Base-by-base conservation (phyloP, 2,113 vertebrate species). In the Reinhardtius hippoglossoides region DNA sequence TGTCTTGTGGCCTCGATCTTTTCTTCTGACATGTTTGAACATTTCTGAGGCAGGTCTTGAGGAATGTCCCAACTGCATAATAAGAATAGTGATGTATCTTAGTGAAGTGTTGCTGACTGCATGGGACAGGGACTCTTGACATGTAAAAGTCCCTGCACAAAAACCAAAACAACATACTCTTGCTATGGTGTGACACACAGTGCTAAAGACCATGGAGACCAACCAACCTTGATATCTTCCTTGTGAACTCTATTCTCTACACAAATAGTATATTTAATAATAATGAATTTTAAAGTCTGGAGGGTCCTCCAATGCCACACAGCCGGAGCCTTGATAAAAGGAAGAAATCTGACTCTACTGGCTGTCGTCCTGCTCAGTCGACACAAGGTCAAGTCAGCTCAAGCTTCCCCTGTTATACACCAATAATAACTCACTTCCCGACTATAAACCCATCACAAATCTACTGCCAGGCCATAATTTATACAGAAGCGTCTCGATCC, bases 401-500 rank as follows among this genome's bases (percentile, higher is more conserved):
- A 85, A 40, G n/a, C 74, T 70, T 84, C 69, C 54, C 70, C 71
- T 76, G 80, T 77, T 81, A 82, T 66, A 84, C 73, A 86, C 82
- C 60, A 52, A 80, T 71, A 84, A 84, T 83, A 89, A 87, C 83
- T 86, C 72, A 76, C 78, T 87, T 88, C 78, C 78, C 56, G 57
- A 56, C 72, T 65, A 67, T 91, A 90, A 89, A 89, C 46, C 70
- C 69, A 78, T 86, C 87, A 81, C 27, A 70, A 74, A 77, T 87
- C 63, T 44, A 83, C 85, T 65, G 79, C 70, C 81, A 68, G 71
- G 74, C 70, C 79, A 72, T 86, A 71, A 87, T 83, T 91, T 82
- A 80, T 73, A 82, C 52, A 3, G 68, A 79, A 82, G 69, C 73
- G 24, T 84, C 69, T 84, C 42, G 9, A 77, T 88, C 60, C 70